Evolutionary conservation across 2,888 invertebrate genomes (phyloP).

Genomic region (Strigamia crassipes): DNA sequence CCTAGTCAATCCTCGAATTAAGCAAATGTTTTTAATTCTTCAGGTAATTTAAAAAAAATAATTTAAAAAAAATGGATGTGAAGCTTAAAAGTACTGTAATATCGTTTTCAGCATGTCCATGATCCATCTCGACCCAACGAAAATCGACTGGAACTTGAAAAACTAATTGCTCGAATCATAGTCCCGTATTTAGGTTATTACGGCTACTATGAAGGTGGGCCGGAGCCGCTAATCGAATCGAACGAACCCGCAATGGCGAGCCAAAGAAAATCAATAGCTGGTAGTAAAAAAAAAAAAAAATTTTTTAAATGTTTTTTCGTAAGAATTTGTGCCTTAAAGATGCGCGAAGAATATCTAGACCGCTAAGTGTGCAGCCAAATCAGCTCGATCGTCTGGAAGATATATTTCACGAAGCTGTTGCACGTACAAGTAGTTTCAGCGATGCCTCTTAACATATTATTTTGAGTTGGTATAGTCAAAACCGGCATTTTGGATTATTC

Average conservation of each 20-base stretch:
- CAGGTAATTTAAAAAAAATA: conserved; percentile 48
- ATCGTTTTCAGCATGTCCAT: conserved; percentile 54
- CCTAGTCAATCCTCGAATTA: conserved; percentile 46
- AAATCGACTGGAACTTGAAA: conserved; percentile 56
- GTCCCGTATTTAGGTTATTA: conserved; percentile 56
- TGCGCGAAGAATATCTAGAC: conserved; percentile 16
- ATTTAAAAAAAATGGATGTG: background rate
- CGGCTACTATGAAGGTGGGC: conserved; percentile 56
- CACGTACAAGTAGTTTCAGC: conserved; percentile 34
- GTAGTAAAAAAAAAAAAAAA: background rate
- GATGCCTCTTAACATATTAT: too few relatives aligned
- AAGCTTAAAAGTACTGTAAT: background rate
- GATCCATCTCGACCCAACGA: conserved; percentile 56
- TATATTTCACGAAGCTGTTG: conserved; percentile 23
- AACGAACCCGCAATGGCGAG: conserved; percentile 50
- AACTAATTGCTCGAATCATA: conserved; percentile 56
- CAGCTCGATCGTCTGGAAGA: conserved; percentile 34
- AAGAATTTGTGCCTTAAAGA: background rate
- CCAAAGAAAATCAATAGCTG: conserved; percentile 49
- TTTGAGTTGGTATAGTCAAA: too few relatives aligned
- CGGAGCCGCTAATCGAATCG: conserved; percentile 53
- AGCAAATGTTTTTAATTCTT: conserved; percentile 51
- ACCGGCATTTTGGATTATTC: background rate
- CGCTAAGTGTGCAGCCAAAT: conserved; percentile 36
- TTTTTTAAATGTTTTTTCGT: too few relatives aligned